Percentiles rank a stretch among this genome's conserved stretches.
Evolutionary conservation across 2,113 vertebrate species (phyloP).

Genomic region (Limanda limanda): DNA sequence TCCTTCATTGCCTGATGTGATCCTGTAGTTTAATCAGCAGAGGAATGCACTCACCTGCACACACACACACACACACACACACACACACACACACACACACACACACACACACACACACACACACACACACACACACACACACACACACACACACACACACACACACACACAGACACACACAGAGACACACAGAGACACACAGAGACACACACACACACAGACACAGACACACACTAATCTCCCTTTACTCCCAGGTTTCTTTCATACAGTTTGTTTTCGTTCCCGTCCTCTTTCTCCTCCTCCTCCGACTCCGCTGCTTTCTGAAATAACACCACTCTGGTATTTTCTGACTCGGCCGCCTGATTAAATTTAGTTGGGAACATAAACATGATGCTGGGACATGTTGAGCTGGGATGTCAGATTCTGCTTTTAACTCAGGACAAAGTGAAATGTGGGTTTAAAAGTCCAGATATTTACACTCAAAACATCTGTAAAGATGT

Average conservation of each 20-base stretch:
- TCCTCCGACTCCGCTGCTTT: slow-evolving; percentile 6
- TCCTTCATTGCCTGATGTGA: slow-evolving; percentile 74
- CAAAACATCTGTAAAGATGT: no score
- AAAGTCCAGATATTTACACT: neutral
- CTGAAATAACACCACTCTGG: slow-evolving; percentile 10
- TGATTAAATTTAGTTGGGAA: slow-evolving; percentile 49
- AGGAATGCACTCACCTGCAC: slow-evolving; percentile 77
- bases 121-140: neutral
- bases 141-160: slow-evolving; percentile 11
- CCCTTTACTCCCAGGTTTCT: slow-evolving; percentile 10
- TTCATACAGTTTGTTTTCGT: slow-evolving; percentile 4
- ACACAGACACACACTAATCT: neutral
- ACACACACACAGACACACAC: slow-evolving; percentile 10
- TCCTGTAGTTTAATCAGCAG: slow-evolving; percentile 72
- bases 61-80: slow-evolving; percentile 1
- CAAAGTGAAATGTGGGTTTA: neutral
- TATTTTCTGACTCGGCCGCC: slow-evolving; percentile 18
- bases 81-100: slow-evolving; percentile 16
- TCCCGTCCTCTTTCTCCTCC: no score
- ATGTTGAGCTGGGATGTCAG: neutral
- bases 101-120: slow-evolving; percentile 2
- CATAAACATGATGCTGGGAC: slow-evolving; percentile 21
- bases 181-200: no score
- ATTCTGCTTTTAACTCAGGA: no score
- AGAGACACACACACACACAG: slow-evolving; percentile 7